These are phyloP conservation scores for Carduelis carduelis DNA, from an alignment of 2,797 vertebrate species.

Conservation along the genomic window DNA sequence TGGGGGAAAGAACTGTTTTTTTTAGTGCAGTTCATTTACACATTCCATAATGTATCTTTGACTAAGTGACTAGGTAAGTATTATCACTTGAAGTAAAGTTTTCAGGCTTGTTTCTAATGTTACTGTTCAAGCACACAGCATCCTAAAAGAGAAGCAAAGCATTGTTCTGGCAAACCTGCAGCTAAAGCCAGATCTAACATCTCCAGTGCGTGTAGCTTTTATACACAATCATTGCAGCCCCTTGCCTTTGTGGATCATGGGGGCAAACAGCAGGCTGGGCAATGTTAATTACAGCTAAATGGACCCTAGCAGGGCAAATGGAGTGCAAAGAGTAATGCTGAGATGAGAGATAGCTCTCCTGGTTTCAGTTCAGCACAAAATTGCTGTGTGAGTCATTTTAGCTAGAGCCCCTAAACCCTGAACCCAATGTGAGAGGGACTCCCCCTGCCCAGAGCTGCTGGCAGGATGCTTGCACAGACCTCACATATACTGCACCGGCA, in stretches of 20 bases:
- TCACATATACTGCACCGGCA: rapidly evolving
- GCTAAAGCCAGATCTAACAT: background rate
- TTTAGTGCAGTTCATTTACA: background rate
- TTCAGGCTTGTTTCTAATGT: background rate
- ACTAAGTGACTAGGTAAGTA: background rate
- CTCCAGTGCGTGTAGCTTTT: background rate
- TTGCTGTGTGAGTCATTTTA: background rate
- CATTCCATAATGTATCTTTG: background rate
- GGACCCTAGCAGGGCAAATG: background rate
- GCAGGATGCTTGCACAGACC: background rate
- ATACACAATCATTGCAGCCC: background rate
- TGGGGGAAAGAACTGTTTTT: background rate
- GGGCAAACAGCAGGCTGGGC: background rate
- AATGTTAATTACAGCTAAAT: background rate
- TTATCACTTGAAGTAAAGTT: background rate
- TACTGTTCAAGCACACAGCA: background rate
- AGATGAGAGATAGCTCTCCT: background rate
- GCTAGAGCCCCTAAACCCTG: background rate
- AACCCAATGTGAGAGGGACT: rapidly evolving
- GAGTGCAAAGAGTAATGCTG: background rate
- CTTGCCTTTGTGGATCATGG: background rate
- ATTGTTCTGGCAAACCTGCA: background rate
- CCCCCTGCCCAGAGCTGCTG: rapidly evolving
- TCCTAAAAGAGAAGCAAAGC: background rate
- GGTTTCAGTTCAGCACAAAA: background rate